phyloP scores from a whole-genome alignment of 2,888 invertebrate genomes.

The Pristionchus maxplancki region DNA sequence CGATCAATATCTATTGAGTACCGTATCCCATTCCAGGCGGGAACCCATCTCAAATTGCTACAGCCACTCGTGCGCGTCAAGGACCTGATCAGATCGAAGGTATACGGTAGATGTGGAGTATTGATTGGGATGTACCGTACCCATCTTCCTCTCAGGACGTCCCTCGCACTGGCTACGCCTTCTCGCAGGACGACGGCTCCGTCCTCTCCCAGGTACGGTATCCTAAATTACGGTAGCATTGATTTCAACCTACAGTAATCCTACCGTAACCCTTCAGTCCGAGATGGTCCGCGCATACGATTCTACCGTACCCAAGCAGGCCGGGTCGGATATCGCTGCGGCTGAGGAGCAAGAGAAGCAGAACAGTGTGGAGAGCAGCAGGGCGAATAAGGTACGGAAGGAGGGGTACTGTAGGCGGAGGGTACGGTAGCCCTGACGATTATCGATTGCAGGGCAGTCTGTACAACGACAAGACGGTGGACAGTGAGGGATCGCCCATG shows the following conservation, averaged over 20 bases:
- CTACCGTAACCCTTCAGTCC: constrained; percentile 42
- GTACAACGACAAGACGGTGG: constrained; percentile 42
- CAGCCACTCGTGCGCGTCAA: constrained; percentile 43
- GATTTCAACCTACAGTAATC: background rate
- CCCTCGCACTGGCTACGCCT: constrained; percentile 53
- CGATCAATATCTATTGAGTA: constrained; percentile 5
- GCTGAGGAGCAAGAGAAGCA: constrained; percentile 19
- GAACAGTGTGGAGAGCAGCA: background rate
- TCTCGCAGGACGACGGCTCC: constrained; percentile 58
- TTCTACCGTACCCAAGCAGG: constrained; percentile 35
- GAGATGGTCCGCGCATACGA: constrained; percentile 33
- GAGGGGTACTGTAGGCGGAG: background rate
- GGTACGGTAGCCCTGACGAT: background rate
- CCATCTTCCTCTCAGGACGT: background rate
- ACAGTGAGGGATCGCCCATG: constrained; percentile 8
- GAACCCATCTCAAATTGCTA: background rate
- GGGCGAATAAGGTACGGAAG: constrained; percentile 20
- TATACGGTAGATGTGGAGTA: background rate
- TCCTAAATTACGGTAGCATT: background rate
- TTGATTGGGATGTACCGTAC: background rate
- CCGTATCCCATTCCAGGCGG: constrained; percentile 24
- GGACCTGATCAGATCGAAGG: constrained; percentile 34
- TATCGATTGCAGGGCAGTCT: background rate
- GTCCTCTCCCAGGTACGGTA: constrained; percentile 54
- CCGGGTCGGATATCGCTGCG: background rate